A percentile compares a stretch with the other conserved stretches of the same genome.
Conservation (phyloP, 2,797 vertebrate species). For the Danio aesculapii region DNA sequence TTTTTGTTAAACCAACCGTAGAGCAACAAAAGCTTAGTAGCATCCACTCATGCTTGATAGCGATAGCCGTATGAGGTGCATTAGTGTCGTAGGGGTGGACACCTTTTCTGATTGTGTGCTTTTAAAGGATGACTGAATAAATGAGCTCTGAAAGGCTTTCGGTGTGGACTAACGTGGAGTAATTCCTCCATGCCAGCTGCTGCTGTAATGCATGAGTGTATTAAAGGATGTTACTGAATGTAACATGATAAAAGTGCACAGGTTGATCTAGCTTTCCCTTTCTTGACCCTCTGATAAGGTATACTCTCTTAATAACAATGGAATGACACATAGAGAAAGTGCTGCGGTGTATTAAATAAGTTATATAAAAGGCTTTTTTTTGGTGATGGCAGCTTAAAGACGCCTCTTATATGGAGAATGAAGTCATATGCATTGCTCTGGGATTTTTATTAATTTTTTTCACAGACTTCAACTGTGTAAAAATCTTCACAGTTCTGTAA, state of each 20-base stretch:
- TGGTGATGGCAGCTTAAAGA: too few relatives aligned
- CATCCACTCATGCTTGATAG: not conserved
- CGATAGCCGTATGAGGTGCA: not conserved
- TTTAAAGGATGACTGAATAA: conserved; percentile 31
- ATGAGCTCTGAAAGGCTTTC: conserved; percentile 30
- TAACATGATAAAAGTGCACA: not conserved
- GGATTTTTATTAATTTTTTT: too few relatives aligned
- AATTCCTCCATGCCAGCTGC: conserved; percentile 3
- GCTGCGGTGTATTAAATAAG: too few relatives aligned
- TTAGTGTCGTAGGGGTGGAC: conserved; percentile 36
- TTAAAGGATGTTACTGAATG: not conserved
- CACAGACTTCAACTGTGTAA: too few relatives aligned
- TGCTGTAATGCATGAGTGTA: not conserved
- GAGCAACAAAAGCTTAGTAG: not conserved
- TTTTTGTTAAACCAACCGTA: not conserved
- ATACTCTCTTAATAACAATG: not conserved
- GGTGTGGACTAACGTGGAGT: not conserved
- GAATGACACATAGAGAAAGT: too few relatives aligned
- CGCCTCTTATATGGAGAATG: too few relatives aligned
- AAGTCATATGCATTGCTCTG: too few relatives aligned
- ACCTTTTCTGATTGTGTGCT: conserved; percentile 10
- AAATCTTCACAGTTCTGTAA: too few relatives aligned
- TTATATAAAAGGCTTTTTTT: too few relatives aligned
- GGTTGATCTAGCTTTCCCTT: not conserved
- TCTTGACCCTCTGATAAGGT: not conserved